Evolutionary conservation across 2,797 vertebrate species (phyloP), one percentile per base, ranked within the genome.

Genomic region (Gymnoscopelus microlampas): DNA sequence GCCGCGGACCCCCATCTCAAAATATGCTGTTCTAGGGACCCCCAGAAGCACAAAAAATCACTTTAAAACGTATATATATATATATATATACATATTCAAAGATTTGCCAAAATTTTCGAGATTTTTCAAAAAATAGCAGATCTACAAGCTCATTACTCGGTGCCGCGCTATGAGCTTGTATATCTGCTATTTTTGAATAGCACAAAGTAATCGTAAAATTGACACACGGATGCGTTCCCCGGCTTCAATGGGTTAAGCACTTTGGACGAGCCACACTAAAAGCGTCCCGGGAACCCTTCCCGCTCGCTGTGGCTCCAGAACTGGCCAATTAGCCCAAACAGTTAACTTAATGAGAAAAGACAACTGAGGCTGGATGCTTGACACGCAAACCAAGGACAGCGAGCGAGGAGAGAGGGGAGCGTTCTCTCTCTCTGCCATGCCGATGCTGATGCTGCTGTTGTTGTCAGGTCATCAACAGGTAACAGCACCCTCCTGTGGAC

Each of bases 331-430:
- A 91, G 83, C 82, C 76, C 26, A 63, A 78, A 87, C 67, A 76
- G 85, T 88, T 85, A 82, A 85, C 77, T 79, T 90, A 89, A 92
- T 82, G 81, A 85, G 84, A 84, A 82, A 83, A 86, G 89, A 90
- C 85, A 88, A 90, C 75, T 87, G 86, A 89, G 84, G 79, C 76
- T 82, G 83, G 75, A 88, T 72, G 84, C 71, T 83, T 74, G 83
- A 63, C 50, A 70, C 48, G 61, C 63, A 68, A 67, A 80, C 75
- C 39, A 44, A 9, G 60, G 3, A 53, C 74, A 77, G 70, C 78
- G 73, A 61, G 67, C 54, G 47, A 24, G 57, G 62, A n/a, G 50
- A 53, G 15, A 14, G 23, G 3, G 39, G 2, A 44, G 39, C 8
- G 23, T 6, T 51, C 0, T 14, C 63, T 14, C 63, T 32, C 19